Base-by-base conservation (phyloP, 2,888 invertebrate genomes). In the Pycnomerus fuliginosus region DNA sequence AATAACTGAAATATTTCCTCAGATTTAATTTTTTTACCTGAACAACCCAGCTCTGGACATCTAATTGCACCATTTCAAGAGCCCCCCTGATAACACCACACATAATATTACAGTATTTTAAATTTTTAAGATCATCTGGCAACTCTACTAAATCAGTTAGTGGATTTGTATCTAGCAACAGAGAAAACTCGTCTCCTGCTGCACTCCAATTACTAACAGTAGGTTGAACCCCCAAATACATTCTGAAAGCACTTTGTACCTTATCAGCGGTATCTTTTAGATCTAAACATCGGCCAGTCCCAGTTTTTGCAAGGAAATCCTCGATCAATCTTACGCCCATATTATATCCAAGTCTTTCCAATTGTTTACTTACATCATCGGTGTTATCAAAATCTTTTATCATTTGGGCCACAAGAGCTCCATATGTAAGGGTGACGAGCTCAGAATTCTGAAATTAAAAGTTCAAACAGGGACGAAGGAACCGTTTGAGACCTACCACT, bases 301-400 rank as follows among this genome's bases (percentile, higher is more conserved):
- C 85, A 12, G 90, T 95, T 57, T 95, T 82, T 0, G 98, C 95
- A 5, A 99, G 76, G 64, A 95, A 99, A 69, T 99, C 99, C 75
- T 99, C 99, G 48, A 99, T 96, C 23, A 99, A 74, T 28, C 99
- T 80, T 36, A 98, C 87, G 7, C 99, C 99, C 83, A 99, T 99
- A 68, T 98, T 99, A 70, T 98, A 99, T 2, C 99, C 99, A 74
- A 94, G 87, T 65, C 92, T 76, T 64, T 96, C 95, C 45, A 97
- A 74, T 65, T 99, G 97, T 65, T 95, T 94, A 70, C 97, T 99
- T 0, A 99, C 97, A 75, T 98, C 97, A 23, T 98, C 97, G 3
- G 92, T 85, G 72, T 91, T 94, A 68, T 99, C 98, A 61, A 89
- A 88, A 70, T 99, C 99, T 71, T 94, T 92, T 12, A 99, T 74